Conservation (phyloP, 2,888 invertebrate species). For the Drosophila tanythrix region DNA sequence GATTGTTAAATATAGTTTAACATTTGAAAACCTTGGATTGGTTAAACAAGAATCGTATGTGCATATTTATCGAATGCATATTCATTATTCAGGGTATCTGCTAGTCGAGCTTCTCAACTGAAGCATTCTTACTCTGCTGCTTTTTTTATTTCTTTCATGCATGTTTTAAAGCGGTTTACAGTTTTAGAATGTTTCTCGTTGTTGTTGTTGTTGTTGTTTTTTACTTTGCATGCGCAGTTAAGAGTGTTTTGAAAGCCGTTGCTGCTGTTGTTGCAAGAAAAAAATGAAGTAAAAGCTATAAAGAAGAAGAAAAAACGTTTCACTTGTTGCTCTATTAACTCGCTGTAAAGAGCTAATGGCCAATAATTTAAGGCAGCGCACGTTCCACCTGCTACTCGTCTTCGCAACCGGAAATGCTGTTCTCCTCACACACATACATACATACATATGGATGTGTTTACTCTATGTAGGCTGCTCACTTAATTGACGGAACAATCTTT, state of each 20-base stretch:
- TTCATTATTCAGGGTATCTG: background rate
- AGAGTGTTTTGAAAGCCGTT: conserved; percentile 34
- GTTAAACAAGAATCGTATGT: background rate
- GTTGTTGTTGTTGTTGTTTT: conserved; percentile 22
- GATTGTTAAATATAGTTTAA: background rate
- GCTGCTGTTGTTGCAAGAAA: conserved; percentile 7
- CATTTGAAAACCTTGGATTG: background rate
- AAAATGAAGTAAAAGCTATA: background rate
- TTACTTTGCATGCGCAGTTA: conserved; percentile 71
- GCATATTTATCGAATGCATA: background rate
- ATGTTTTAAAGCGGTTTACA: conserved; percentile 44
- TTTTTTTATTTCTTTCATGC: conserved; percentile 5
- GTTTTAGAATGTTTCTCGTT: conserved; percentile 51
- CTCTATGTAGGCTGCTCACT: background rate
- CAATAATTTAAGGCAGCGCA: conserved; percentile 53
- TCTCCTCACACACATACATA: background rate
- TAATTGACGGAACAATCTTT: conserved; percentile 30
- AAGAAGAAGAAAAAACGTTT: conserved; percentile 33
- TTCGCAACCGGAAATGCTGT: conserved; percentile 51
- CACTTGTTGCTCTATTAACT: conserved; percentile 76
- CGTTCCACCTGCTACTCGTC: conserved; percentile 36
- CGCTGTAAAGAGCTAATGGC: conserved; percentile 49
- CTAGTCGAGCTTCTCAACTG: background rate
- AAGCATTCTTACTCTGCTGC: background rate
- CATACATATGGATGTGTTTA: background rate